Base-by-base conservation (phyloP, 2,888 invertebrate genomes). In the Lepidochitona cinerea region DNA sequence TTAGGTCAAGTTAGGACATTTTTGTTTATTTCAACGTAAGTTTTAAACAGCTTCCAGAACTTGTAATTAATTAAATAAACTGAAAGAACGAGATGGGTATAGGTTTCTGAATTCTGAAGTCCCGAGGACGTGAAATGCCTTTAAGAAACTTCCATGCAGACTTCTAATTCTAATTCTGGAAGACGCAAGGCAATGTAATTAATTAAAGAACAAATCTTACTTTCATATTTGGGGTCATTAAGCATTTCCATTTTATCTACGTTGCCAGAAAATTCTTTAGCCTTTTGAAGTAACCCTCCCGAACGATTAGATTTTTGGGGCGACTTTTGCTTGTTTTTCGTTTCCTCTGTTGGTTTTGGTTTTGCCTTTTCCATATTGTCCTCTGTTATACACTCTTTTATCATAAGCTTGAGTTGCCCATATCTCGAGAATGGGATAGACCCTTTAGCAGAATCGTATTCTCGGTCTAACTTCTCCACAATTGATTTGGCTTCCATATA, bases 401-500 rank as follows among this genome's bases (percentile, higher is more conserved):
- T 59, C 32, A 59, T 59, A 14, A 59, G 32, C 26, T 59, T 59
- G 4, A 59, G 29, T 26, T 59, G 23, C 29, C 59, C 59, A 29
- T 59, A 59, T 29, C 59, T 23, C 23, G 26, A 4, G 3, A 9
- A 26, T 1, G 59, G 59, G 32, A 59, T 14, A 14, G 59, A 59
- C 4, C 59, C 59, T 59, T 59, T 59, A 29, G 59, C 23, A 4
- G 18, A 14, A 32, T 59, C 59, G 9, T 59, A 59, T 26, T 59
- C 59, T 59, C 59, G 23, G 32, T 59, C 59, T 32, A 59, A 59
- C 59, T 59, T 59, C 59, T 59, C 59, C 26, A 59, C 32, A 59
- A 59, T 59, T 14, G 26, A 14, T 14, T 32, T 23, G 26, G 59
- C 32, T 59, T 59, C 7, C 2, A 29, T 32, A 29, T 59, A 59